These are phyloP conservation scores for Parnassius apollo DNA, from an alignment of 2,888 invertebrate genomes.

Conservation along the genomic window DNA sequence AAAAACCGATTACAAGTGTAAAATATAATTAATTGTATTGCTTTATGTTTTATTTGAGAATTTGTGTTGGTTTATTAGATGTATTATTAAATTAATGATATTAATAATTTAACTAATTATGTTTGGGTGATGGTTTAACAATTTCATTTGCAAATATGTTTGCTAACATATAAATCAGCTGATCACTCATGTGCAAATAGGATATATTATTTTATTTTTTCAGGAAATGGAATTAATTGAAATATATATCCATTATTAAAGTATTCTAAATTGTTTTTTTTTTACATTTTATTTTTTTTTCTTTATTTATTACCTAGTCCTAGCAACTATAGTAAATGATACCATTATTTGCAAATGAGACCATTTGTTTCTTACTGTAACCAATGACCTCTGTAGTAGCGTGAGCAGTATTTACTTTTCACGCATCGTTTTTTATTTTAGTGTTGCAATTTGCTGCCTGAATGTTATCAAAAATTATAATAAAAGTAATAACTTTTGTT, in stretches of 20 bases:
- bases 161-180: background rate
- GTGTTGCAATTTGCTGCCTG: conserved; percentile 47
- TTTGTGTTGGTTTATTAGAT: conserved; percentile 36
- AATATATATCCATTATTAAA: too few relatives aligned
- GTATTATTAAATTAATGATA: conserved; percentile 36
- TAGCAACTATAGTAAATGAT: conserved; percentile 10
- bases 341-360: conserved; percentile 63
- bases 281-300: conserved; percentile 6
- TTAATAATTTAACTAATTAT: conserved; percentile 59
- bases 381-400: conserved; percentile 66
- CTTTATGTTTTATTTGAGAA: conserved; percentile 31
- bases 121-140: conserved; percentile 71
- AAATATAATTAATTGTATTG: conserved; percentile 7
- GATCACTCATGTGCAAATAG: too few relatives aligned
- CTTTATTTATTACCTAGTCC: conserved; percentile 11
- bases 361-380: conserved; percentile 47
- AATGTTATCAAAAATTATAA: conserved; percentile 31
- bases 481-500: background rate
- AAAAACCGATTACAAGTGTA: too few relatives aligned
- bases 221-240: too few relatives aligned
- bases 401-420: conserved; percentile 76
- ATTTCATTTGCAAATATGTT: conserved; percentile 61
- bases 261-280: too few relatives aligned
- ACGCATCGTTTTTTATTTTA: conserved; percentile 48
- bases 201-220: too few relatives aligned